Percentiles rank a stretch among this genome's conserved stretches.
These are phyloP conservation scores for Apotomis betuletana DNA, from an alignment of 2,888 invertebrate species.

Conservation along the genomic window DNA sequence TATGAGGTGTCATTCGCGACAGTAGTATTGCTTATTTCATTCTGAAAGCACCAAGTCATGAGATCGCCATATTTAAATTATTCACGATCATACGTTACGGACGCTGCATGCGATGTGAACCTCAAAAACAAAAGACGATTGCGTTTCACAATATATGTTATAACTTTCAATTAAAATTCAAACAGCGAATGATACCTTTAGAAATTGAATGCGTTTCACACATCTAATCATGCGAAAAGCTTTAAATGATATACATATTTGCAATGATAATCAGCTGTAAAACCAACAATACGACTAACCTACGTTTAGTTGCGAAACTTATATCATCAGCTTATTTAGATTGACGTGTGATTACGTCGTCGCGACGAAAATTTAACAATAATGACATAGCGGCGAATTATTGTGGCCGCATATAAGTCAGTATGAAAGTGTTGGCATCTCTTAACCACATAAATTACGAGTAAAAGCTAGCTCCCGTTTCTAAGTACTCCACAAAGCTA, in stretches of 20 bases:
- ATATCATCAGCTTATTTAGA: conserved; percentile 32
- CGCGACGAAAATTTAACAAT: conserved; percentile 38
- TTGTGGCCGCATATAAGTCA: conserved; percentile 57
- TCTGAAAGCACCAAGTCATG: conserved; percentile 40
- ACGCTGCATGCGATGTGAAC: conserved; percentile 56
- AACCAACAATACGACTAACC: conserved; percentile 18
- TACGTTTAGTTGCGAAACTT: conserved; percentile 23
- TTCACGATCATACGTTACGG: conserved; percentile 46
- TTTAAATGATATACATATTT: conserved; percentile 24
- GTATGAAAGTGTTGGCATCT: conserved; percentile 63
- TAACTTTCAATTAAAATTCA: conserved; percentile 40
- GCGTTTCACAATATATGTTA: conserved; percentile 48
- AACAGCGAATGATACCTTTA: conserved; percentile 29
- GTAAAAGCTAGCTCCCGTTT: conserved; percentile 79
- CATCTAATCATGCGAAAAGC: conserved; percentile 32
- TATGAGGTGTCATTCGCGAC: conserved; percentile 20
- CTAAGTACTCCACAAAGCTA: conserved; percentile 58
- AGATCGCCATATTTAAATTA: conserved; percentile 47
- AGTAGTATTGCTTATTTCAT: conserved; percentile 17
- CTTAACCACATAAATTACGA: conserved; percentile 72
- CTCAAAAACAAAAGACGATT: conserved; percentile 59
- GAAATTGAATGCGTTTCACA: conserved; percentile 37
- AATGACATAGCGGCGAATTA: conserved; percentile 44
- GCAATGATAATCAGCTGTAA: conserved; percentile 24
- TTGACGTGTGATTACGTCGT: conserved; percentile 33